Evolutionary conservation across 2,888 invertebrate genomes (phyloP).

Genomic region (Drosophila anceps): DNA sequence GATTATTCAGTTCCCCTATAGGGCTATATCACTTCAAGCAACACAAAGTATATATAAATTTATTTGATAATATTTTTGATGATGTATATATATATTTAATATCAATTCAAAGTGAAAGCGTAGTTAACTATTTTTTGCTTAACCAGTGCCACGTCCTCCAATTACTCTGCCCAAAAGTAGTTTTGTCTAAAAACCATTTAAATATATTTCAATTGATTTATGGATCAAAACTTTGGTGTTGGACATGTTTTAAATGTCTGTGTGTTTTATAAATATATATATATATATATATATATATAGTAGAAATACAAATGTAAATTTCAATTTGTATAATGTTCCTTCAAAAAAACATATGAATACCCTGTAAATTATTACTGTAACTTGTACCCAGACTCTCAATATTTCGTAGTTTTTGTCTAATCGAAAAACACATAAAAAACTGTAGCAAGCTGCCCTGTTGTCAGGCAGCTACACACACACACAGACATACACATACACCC

Average conservation of each 20-base stretch:
- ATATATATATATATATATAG: slow-evolving; percentile 13
- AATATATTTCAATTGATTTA: slow-evolving; percentile 15
- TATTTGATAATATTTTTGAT: slow-evolving; percentile 12
- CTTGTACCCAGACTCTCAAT: slow-evolving; percentile 22
- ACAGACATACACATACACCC: slow-evolving; percentile 33
- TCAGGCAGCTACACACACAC: slow-evolving; percentile 54
- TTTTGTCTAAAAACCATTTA: slow-evolving; percentile 33
- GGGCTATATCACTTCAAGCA: slow-evolving; percentile 11
- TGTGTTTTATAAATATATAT: slow-evolving; percentile 36
- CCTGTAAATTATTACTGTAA: slow-evolving; percentile 28
- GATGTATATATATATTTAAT: slow-evolving; percentile 35
- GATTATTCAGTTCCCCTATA: slow-evolving; percentile 26
- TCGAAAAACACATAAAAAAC: slow-evolving; percentile 34
- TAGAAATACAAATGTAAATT: slow-evolving; percentile 7
- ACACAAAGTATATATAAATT: slow-evolving; percentile 78
- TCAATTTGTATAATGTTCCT: slow-evolving; percentile 51
- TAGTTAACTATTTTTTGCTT: slow-evolving; percentile 46
- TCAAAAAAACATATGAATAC: slow-evolving; percentile 8
- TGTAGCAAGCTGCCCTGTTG: slow-evolving; percentile 51
- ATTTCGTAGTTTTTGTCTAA: slow-evolving; percentile 71
- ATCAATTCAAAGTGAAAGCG: slow-evolving; percentile 49
- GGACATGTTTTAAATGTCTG: slow-evolving; percentile 66
- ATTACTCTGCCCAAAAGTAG: slow-evolving; percentile 60
- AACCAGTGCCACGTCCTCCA: slow-evolving; percentile 29
- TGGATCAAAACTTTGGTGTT: slow-evolving; percentile 60